These are phyloP conservation scores for Euborellia annulipes DNA, from an alignment of 1,140 invertebrate species.

Conservation along the genomic window DNA sequence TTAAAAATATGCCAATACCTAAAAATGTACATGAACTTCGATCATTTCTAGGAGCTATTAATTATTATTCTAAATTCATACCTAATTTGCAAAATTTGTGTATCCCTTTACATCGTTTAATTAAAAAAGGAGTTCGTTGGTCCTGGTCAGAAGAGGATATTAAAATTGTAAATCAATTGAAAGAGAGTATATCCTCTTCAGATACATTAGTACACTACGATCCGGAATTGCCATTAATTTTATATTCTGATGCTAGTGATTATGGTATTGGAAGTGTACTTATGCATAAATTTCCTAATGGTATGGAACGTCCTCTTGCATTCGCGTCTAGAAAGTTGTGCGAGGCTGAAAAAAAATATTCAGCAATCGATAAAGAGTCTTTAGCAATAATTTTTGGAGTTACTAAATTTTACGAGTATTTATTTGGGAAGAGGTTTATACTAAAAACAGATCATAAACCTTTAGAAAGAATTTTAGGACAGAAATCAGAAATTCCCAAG, in stretches of 20 bases:
- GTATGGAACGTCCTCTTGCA: constrained; percentile 25
- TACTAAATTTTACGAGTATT: constrained; percentile 33
- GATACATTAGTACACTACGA: constrained; percentile 24
- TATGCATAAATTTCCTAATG: constrained; percentile 16
- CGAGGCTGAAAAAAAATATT: constrained; percentile 29
- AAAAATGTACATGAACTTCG: constrained; percentile 20
- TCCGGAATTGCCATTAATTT: constrained; percentile 30
- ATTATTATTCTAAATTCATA: constrained; percentile 27
- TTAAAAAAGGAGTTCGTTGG: constrained; percentile 13
- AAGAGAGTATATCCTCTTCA: constrained; percentile 15
- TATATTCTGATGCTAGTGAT: constrained; percentile 26
- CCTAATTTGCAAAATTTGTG: constrained; percentile 15
- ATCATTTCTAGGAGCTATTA: constrained; percentile 25
- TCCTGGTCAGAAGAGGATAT: constrained; percentile 16
- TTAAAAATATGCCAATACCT: constrained; percentile 22
- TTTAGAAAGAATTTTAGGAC: constrained; percentile 27
- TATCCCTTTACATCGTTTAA: constrained; percentile 18
- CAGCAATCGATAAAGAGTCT: constrained; percentile 35
- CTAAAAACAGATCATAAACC: constrained; percentile 33
- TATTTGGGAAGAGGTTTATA: constrained; percentile 32
- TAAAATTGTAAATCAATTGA: constrained; percentile 18
- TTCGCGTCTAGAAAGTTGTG: constrained; percentile 28
- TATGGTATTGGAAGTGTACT: constrained; percentile 14
- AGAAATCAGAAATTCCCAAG: constrained; percentile 20
- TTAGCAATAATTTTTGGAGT: constrained; percentile 33